Evolutionary conservation across 2,113 vertebrate genomes (phyloP).

Genomic region (Callipepla californica): DNA sequence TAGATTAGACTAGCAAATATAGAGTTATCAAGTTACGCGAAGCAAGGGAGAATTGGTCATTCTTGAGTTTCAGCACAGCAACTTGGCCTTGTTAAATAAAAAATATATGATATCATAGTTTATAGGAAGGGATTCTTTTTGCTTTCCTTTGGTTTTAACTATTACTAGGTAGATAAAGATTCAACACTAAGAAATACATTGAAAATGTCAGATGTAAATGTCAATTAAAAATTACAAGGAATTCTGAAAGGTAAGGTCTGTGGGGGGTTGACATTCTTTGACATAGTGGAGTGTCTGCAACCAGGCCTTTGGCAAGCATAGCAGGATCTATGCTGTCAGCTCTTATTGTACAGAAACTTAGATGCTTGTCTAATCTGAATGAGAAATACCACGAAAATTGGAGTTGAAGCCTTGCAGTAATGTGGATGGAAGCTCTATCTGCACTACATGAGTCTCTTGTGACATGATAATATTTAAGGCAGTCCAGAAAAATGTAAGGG

Average conservation of each 20-base stretch:
- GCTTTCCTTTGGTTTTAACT: slow-evolving; percentile 47
- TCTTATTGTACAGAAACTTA: slow-evolving; percentile 78
- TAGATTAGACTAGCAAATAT: slow-evolving; percentile 34
- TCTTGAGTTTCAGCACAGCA: slow-evolving; percentile 67
- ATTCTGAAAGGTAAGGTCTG: slow-evolving; percentile 83
- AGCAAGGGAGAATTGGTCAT: slow-evolving; percentile 59
- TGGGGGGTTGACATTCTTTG: slow-evolving; percentile 82
- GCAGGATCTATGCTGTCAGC: slow-evolving; percentile 84
- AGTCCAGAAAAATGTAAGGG: slow-evolving; percentile 21
- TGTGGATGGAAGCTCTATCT: slow-evolving; percentile 42
- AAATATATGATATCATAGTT: slow-evolving; percentile 68
- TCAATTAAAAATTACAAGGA: slow-evolving; percentile 90
- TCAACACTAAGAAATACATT: slow-evolving; percentile 79
- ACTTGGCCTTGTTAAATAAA: slow-evolving; percentile 69
- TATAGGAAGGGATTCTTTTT: slow-evolving; percentile 52
- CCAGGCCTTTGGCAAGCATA: slow-evolving; percentile 81
- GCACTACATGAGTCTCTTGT: slow-evolving; percentile 32
- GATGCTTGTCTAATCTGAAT: slow-evolving; percentile 82
- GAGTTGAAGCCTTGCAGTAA: slow-evolving; percentile 69
- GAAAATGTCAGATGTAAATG: slow-evolving; percentile 89
- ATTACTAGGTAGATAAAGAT: slow-evolving; percentile 63
- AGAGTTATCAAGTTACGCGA: slow-evolving; percentile 21
- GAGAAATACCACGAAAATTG: slow-evolving; percentile 76
- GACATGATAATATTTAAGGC: slow-evolving; percentile 57
- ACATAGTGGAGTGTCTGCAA: slow-evolving; percentile 83